These are phyloP conservation scores for Malurus melanocephalus DNA, from an alignment of 2,113 vertebrate genomes.

Conservation along the genomic window DNA sequence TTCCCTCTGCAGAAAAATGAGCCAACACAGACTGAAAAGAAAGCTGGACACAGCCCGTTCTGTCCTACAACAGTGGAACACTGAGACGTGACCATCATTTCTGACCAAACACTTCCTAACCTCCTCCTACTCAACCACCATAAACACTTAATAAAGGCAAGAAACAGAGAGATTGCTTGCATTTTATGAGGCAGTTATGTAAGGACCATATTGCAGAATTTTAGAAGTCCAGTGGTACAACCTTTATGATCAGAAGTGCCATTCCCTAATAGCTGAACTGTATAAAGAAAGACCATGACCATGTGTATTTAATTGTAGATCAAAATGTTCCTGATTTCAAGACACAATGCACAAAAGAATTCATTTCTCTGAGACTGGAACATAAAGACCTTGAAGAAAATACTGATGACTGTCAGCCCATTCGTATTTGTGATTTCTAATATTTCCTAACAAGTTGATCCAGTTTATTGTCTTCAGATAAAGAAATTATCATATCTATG, in stretches of 20 bases:
- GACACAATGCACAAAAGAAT: not conserved
- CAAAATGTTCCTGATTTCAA: not conserved
- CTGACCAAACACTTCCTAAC: not conserved
- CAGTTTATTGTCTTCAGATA: not conserved
- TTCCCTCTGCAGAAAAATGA: not conserved
- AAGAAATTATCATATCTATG: rapidly evolving
- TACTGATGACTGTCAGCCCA: not conserved
- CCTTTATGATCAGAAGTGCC: not conserved
- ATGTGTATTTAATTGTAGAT: not conserved
- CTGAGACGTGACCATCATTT: not conserved
- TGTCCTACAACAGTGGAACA: not conserved
- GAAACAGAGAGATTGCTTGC: not conserved
- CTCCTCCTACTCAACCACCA: not conserved
- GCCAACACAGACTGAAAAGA: not conserved
- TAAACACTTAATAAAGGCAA: not conserved
- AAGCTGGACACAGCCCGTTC: not conserved
- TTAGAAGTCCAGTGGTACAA: not conserved
- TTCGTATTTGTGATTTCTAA: not conserved
- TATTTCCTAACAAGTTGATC: not conserved
- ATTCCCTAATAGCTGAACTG: not conserved
- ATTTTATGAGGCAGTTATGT: not conserved
- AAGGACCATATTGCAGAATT: not conserved
- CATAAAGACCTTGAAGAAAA: not conserved
- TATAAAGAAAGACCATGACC: not conserved
- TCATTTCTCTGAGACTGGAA: not conserved